Evolutionary conservation across 2,797 vertebrate species (phyloP).

Genomic region (Liasis olivaceus): DNA sequence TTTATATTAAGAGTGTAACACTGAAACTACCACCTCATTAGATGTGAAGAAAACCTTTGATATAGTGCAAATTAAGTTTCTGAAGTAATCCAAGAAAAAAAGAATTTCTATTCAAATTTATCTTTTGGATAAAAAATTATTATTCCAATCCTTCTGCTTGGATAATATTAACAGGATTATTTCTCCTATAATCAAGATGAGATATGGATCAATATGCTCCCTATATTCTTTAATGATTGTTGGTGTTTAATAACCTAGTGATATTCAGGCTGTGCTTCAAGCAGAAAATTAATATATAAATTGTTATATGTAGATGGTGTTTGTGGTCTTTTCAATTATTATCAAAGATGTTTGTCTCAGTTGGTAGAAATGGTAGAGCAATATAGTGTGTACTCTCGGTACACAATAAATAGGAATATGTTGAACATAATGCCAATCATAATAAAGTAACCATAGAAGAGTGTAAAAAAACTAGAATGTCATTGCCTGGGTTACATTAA

Average conservation of each 20-base stretch:
- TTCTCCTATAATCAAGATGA: not conserved
- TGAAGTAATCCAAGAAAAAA: not conserved
- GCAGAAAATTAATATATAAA: not conserved
- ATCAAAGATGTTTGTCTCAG: not conserved
- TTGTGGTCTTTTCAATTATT: not conserved
- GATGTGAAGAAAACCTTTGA: not conserved
- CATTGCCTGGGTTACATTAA: not conserved
- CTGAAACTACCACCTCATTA: not conserved
- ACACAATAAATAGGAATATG: not conserved
- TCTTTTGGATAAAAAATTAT: not conserved
- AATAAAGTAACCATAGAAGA: not conserved
- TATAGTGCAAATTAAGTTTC: not conserved
- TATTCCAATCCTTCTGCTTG: not conserved
- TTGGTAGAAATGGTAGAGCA: not conserved
- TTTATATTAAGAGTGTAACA: not conserved
- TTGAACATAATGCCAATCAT: not conserved
- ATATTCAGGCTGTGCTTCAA: not conserved
- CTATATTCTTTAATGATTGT: not conserved
- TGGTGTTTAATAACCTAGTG: not conserved
- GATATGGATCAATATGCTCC: not conserved
- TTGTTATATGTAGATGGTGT: not conserved
- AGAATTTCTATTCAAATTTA: not conserved
- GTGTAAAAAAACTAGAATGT: not conserved
- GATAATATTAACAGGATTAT: not conserved
- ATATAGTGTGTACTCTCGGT: not conserved